Evolutionary conservation across 1,140 invertebrate species (phyloP).

Genomic region (Drosophila sproati): DNA sequence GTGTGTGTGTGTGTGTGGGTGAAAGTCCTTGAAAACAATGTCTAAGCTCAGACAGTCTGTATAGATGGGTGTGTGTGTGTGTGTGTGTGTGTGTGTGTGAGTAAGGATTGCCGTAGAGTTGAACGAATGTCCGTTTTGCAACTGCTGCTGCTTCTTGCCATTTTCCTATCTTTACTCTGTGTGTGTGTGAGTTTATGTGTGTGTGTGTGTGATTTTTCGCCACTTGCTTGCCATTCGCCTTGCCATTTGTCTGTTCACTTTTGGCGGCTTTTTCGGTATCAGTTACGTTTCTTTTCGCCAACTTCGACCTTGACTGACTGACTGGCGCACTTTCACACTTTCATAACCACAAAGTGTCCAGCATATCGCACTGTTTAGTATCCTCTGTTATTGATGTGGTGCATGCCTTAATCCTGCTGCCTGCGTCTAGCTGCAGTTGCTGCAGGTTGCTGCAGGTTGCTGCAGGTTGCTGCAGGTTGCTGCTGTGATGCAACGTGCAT

Average conservation of each 20-base stretch:
- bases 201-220: constrained; percentile 15
- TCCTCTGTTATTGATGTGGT: constrained; percentile 10
- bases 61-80: background rate
- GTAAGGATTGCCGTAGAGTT: constrained; percentile 52
- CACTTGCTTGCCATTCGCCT: constrained; percentile 1
- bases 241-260: constrained; percentile 30
- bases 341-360: constrained; percentile 22
- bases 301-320: constrained; percentile 64
- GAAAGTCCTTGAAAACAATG: constrained; percentile 72
- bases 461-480: constrained; percentile 25
- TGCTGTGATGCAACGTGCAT: constrained; percentile 27
- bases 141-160: constrained; percentile 21
- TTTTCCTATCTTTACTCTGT: constrained; percentile 29
- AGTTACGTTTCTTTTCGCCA: constrained; percentile 37
- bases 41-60: constrained; percentile 63
- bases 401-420: constrained; percentile 17
- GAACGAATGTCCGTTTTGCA: constrained; percentile 61
- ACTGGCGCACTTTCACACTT: background rate
- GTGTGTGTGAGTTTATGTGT: background rate
- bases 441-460: constrained; percentile 10
- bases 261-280: constrained; percentile 47
- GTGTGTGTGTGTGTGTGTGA: constrained; percentile 2
- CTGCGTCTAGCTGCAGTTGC: constrained; percentile 22
- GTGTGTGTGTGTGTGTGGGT: constrained; percentile 48
- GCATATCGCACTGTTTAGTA: constrained; percentile 55